phyloP scores from a whole-genome alignment of 2,113 vertebrate genomes.

The Erinaceus europaeus region DNA sequence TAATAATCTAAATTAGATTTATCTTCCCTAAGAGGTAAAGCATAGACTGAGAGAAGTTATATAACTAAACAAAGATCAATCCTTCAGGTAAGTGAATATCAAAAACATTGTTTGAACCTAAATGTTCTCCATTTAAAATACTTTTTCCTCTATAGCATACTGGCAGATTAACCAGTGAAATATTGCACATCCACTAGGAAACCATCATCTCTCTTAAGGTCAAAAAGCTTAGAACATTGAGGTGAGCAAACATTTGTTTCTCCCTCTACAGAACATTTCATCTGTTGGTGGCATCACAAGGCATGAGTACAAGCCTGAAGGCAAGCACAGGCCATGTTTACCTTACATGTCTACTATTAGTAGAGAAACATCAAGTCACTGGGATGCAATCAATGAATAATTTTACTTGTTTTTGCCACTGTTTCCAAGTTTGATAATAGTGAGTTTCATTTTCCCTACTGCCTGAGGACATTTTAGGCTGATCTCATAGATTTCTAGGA shows the following conservation, averaged over 20 bases:
- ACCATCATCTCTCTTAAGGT: not conserved
- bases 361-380: not conserved
- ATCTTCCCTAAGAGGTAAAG: not conserved
- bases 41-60: not conserved
- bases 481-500: not conserved
- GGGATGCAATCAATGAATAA: not conserved
- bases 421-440: not conserved
- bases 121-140: not conserved
- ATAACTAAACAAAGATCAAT: not conserved
- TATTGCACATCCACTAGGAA: not conserved
- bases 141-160: not conserved
- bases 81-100: not conserved
- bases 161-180: not conserved
- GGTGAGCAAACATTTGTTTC: not conserved
- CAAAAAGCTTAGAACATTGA: not conserved
- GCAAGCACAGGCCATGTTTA: not conserved
- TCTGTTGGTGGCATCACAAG: not conserved
- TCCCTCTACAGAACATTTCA: not conserved
- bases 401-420: not conserved
- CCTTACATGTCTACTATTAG: not conserved
- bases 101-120: not conserved
- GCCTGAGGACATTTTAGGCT: not conserved
- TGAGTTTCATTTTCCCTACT: not conserved
- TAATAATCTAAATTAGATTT: not conserved
- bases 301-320: not conserved